Evolutionary conservation across 2,113 vertebrate genomes (phyloP), one percentile per base, ranked within the genome.

Genomic region (Siniperca knerii): DNA sequence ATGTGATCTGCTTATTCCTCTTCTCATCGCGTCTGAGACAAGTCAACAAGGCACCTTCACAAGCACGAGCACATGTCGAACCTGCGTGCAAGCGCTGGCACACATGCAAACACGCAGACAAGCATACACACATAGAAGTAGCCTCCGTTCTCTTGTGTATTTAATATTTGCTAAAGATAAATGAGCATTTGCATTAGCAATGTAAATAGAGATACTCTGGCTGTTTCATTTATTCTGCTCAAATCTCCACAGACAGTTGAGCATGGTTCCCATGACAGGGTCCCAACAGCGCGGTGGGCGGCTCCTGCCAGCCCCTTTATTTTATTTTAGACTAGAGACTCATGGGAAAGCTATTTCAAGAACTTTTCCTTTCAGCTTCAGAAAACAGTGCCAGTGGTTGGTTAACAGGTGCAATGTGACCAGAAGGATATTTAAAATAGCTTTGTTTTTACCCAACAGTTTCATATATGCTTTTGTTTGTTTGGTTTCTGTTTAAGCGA

Each of bases 311-410:
- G 87, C 88, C 90, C 90, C 82, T 89, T 87, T 79, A 77, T 91
- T 91, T 94, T 96, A 95, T 95, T 96, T 96, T 95, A 90, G 93
- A 94, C 91, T 87, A 84, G 85, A 92, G 93, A 93, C 95, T 96
- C 96, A 96, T 96, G 96, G 95, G 95, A 96, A 96, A 96, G 93
- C 93, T 96, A 96, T 96, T 96, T 93, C 69, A 40, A 88, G 94
- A 92, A 89, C 81, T 86, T 93, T 94, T 94, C 92, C 92, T 93
- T 83, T 93, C 73, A 61, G 82, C 87, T 83, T 75, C 78, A 88
- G 90, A 94, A 92, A 94, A 90, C 92, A 89, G 78, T 82, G 88
- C 85, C 89, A 91, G 87, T 70, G 75, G 92, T 90, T 92, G 91
- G 89, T 90, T 90, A 94, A 82, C 95, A 96, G 95, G 96, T 96